phyloP scores from a whole-genome alignment of 2,888 invertebrate genomes.

The Nudaria mundana region DNA sequence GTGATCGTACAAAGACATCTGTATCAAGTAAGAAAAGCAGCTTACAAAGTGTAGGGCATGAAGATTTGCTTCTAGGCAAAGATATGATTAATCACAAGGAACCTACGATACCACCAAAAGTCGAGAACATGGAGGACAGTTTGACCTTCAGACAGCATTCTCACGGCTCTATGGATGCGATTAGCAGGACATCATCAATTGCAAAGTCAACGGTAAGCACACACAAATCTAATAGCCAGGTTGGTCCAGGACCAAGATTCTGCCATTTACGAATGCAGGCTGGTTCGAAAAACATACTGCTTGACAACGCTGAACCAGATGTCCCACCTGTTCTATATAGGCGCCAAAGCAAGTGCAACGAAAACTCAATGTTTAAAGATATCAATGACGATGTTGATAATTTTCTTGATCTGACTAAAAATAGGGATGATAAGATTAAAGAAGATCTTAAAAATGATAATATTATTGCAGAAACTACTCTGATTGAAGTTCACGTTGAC shows the following conservation, averaged over 20 bases:
- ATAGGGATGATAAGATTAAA: slow-evolving; percentile 42
- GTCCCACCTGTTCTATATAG: slow-evolving; percentile 88
- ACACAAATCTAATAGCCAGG: slow-evolving; percentile 72
- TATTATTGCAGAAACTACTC: slow-evolving; percentile 67
- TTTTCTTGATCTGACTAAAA: slow-evolving; percentile 61
- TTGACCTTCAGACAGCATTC: slow-evolving; percentile 61
- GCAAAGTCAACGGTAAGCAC: slow-evolving; percentile 76
- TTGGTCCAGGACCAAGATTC: slow-evolving; percentile 85
- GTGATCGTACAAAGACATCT: slow-evolving; percentile 76
- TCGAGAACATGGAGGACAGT: slow-evolving; percentile 48
- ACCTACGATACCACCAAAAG: slow-evolving; percentile 37
- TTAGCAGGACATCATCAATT: slow-evolving; percentile 71
- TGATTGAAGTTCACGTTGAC: slow-evolving; percentile 72
- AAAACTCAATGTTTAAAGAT: slow-evolving; percentile 71
- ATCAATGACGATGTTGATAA: slow-evolving; percentile 65
- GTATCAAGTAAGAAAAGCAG: slow-evolving; percentile 72
- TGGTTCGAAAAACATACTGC: slow-evolving; percentile 89
- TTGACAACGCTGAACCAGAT: slow-evolving; percentile 88
- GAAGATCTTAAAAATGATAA: slow-evolving; percentile 54
- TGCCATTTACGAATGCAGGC: slow-evolving; percentile 89
- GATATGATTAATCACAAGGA: slow-evolving; percentile 31
- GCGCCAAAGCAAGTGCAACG: slow-evolving; percentile 77
- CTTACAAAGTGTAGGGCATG: slow-evolving; percentile 54
- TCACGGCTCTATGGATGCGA: slow-evolving; percentile 69
- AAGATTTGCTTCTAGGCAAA: slow-evolving; percentile 55